phyloP scores from a whole-genome alignment of 2,113 vertebrate genomes.

The Cygnus buccinator region DNA sequence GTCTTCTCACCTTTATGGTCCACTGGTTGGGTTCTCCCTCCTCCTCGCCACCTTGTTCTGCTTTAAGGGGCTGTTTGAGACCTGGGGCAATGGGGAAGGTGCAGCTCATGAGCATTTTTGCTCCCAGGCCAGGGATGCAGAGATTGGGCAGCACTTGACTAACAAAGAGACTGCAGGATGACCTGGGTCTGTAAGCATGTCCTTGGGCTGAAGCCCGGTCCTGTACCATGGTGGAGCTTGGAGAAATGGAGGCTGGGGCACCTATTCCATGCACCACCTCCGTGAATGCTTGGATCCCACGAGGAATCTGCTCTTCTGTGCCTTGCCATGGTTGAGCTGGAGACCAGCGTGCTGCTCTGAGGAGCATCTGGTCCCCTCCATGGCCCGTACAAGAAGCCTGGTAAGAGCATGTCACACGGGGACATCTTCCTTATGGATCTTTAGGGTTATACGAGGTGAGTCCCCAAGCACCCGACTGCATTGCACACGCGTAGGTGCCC shows the following conservation, averaged over 20 bases:
- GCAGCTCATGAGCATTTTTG: neutral
- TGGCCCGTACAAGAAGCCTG: neutral
- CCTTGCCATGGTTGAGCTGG: neutral
- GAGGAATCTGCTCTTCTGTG: neutral
- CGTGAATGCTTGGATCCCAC: neutral
- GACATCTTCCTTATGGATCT: neutral
- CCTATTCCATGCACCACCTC: neutral
- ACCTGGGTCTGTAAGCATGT: too few species aligned
- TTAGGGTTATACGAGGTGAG: neutral
- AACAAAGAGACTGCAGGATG: too few species aligned
- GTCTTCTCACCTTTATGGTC: neutral
- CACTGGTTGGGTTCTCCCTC: neutral
- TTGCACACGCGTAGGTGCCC: neutral
- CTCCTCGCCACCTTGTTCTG: rapidly evolving
- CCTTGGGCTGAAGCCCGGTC: neutral
- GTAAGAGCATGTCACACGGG: neutral
- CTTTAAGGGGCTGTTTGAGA: neutral
- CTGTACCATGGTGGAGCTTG: neutral
- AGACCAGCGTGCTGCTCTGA: rapidly evolving
- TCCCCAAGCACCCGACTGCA: neutral
- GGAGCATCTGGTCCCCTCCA: neutral
- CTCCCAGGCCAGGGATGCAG: neutral
- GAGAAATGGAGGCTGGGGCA: too few species aligned
- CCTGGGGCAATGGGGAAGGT: neutral
- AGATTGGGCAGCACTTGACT: neutral